Conservation (phyloP, 2,113 vertebrate species). For the Romanogobio albipinnatus region DNA sequence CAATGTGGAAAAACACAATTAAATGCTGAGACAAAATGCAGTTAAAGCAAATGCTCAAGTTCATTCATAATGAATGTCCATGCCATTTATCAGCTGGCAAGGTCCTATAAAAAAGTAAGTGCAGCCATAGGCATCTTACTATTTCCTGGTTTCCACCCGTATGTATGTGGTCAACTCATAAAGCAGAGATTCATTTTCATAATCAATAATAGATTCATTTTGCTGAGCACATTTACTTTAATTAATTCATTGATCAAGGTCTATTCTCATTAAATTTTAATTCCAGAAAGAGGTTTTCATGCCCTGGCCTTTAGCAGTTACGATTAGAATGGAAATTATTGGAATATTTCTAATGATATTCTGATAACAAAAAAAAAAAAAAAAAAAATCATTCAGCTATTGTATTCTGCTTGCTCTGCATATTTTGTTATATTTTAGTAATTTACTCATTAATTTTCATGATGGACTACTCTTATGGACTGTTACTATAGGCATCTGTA, state of each 20-base stretch:
- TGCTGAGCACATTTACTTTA: conserved; percentile 1
- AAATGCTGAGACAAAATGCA: neutral
- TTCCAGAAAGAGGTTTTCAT: conserved; percentile 1
- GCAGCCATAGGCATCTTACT: neutral
- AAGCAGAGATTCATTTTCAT: neutral
- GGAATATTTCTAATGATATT: neutral
- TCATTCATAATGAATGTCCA: neutral
- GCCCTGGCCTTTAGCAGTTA: no score
- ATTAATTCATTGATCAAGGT: neutral
- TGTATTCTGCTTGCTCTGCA: neutral
- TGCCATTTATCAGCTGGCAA: neutral
- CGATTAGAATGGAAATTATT: neutral
- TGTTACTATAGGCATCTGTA: neutral
- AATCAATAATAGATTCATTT: conserved; percentile 2
- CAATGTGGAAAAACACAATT: neutral
- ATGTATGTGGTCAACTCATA: neutral
- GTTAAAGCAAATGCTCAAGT: neutral
- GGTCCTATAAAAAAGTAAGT: neutral
- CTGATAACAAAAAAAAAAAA: neutral
- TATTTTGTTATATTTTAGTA: neutral
- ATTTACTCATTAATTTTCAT: neutral
- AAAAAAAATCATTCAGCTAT: neutral
- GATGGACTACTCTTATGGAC: neutral
- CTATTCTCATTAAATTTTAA: neutral
- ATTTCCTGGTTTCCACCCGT: neutral